Conservation (phyloP, 2,113 vertebrate genomes). For the Periophthalmus modestus region DNA sequence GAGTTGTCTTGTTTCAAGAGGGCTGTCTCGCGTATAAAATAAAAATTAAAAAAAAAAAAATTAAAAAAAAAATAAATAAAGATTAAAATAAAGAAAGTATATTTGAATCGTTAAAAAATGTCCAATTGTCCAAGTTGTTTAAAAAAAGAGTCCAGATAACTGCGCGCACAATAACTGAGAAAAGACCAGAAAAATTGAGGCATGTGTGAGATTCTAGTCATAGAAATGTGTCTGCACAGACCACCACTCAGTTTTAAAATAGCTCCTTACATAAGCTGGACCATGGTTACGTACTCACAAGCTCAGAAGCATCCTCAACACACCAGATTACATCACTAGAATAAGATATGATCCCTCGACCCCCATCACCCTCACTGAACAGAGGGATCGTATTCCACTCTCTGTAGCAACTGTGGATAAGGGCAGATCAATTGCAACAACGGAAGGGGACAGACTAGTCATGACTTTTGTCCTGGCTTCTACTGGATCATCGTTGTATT, state of each 20-base stretch:
- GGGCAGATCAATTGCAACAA: slow-evolving; percentile 21
- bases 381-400: slow-evolving; percentile 8
- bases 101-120: too few species aligned
- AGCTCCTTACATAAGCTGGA: slow-evolving; percentile 39
- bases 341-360: slow-evolving; percentile 26
- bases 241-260: slow-evolving; percentile 12
- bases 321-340: slow-evolving; percentile 36
- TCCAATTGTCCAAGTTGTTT: too few species aligned
- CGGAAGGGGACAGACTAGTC: slow-evolving; percentile 4
- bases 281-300: slow-evolving; percentile 10
- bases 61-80: too few species aligned
- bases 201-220: background rate
- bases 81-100: too few species aligned
- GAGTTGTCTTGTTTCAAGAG: too few species aligned
- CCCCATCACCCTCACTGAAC: slow-evolving; percentile 6
- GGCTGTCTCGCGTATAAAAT: too few species aligned
- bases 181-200: background rate
- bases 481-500: slow-evolving; percentile 45
- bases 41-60: too few species aligned
- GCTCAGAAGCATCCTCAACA: slow-evolving; percentile 11
- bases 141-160: background rate
- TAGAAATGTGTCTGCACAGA: background rate
- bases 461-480: slow-evolving; percentile 9
- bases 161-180: background rate
- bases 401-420: slow-evolving; percentile 1